These are phyloP conservation scores for Euborellia annulipes DNA, from an alignment of 1,140 invertebrate genomes.

Conservation along the genomic window DNA sequence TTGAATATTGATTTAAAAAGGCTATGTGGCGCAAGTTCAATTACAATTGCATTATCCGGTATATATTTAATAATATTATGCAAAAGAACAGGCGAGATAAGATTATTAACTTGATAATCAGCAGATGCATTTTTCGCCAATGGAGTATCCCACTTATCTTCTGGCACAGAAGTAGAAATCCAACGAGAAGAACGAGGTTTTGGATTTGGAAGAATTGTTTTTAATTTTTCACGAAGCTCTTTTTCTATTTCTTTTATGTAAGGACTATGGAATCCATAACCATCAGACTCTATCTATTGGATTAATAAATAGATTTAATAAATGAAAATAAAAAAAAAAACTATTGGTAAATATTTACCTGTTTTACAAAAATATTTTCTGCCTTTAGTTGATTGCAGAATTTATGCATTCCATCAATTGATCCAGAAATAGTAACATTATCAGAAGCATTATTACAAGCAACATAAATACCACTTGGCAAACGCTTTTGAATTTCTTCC, in stretches of 20 bases:
- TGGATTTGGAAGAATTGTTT: conserved; percentile 28
- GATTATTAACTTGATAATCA: conserved; percentile 45
- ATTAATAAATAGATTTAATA: too few species aligned
- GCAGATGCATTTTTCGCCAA: conserved; percentile 34
- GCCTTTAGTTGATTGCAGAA: conserved; percentile 53
- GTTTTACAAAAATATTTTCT: conserved; percentile 64
- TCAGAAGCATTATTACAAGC: conserved; percentile 76
- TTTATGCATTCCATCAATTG: conserved; percentile 44
- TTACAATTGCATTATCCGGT: conserved; percentile 37
- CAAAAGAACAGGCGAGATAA: conserved; percentile 36
- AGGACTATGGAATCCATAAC: conserved; percentile 65
- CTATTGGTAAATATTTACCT: too few species aligned
- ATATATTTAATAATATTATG: conserved; percentile 38
- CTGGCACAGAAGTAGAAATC: conserved; percentile 39
- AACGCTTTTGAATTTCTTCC: conserved; percentile 34
- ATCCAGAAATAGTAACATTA: conserved; percentile 74
- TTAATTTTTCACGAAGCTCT: conserved; percentile 29
- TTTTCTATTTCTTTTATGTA: conserved; percentile 36
- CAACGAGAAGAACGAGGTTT: conserved; percentile 32
- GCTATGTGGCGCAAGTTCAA: conserved; percentile 41
- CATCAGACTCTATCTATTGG: conserved; percentile 51
- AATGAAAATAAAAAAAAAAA: too few species aligned
- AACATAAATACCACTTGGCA: conserved; percentile 53
- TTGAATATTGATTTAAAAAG: conserved; percentile 40
- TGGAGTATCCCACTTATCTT: conserved; percentile 32